Evolutionary conservation across 2,113 vertebrate genomes (phyloP), one percentile per base, ranked within the genome.

Genomic region (Rhombomys opimus): DNA sequence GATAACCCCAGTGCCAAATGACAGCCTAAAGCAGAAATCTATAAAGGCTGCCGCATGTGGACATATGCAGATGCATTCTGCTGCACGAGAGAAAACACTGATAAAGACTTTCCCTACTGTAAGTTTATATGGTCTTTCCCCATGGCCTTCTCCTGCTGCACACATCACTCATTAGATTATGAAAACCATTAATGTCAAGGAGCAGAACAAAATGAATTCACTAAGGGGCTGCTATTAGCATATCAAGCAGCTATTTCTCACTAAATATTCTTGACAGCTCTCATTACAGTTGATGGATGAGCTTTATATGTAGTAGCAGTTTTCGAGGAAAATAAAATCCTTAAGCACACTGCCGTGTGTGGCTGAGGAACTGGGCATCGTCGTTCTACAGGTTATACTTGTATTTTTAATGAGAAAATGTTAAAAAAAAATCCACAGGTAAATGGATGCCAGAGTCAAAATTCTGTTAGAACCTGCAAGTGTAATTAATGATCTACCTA

Each of bases 81-180:
- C 76, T 90, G 94, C 96, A 89, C 57, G 38, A 92, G 90, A 80
- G 84, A 87, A 96, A 95, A 97, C 89, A 95, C 94, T 93, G 80
- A 96, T 94, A 78, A 94, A 96, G 95, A 95, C n/a, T 94, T 97
- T 89, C 73, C 86, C 73, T 82, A 61, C 89, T 95, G 92, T 95
- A 95, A 94, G 91, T 97, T 96, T 84, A 94, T 97, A 95, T 95
- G 97, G 96, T 98, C 98, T 95, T 98, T 99, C 98, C 97, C 98
- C 97, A 97, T 98, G 98, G 99, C 98, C 98, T 98, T 98, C 98
- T 98, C 98, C 98, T 97, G 98, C 98, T 98, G 98, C 98, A 99
- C 99, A 99, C 99, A 99, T 99, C 99, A 99, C 99, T 99, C 99
- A 99, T 99, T 99, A 99, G 98, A 99, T 99, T 99, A 99, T 98